Base-by-base conservation (phyloP, 1,140 invertebrate species). In the Oncopodura yosiiana region DNA sequence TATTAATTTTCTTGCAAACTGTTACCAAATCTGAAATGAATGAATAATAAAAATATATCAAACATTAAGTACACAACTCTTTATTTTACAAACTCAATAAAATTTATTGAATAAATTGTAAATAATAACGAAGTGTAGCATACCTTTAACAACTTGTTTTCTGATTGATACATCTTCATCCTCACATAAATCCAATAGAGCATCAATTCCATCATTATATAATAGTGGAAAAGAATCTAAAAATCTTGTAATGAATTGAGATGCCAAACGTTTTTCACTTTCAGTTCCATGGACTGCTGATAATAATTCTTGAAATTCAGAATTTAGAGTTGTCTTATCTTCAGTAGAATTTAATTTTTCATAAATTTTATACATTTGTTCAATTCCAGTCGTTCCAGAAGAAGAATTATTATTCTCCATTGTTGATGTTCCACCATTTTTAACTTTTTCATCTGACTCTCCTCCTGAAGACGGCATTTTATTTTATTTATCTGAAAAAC, bases 131-230 rank as follows among this genome's bases (percentile, higher is more conserved):
- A n/a, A n/a, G n/a, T n/a, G n/a, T n/a, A n/a, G n/a, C n/a, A n/a
- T n/a, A n/a, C n/a, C n/a, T 76, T 93, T 94, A 57, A 96, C 94
- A 6, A 89, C 92, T 77, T 94, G 90, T 67, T 94, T 94, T 23
- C 92, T 75, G 76, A 92, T 87, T 65, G 82, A 78, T 58, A 88
- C 78, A 73, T 96, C 91, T 67, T 89, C 86, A 79, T 96, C 92
- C 75, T 96, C 94, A 70, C 92, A 95, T 1, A 97, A 74, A 76
- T 96, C 91, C 62, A 96, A 80, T 65, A 92, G 79, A 56, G 89
- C 87, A 74, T 96, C 87, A 54, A 95, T 83, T 5, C 91, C 87
- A 68, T 86, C 79, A 65, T 88, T 82, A 8, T 83, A 79, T 44
- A 90, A 71, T 57, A 78, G 75, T 11, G 93, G 92, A 70, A 96